Evolutionary conservation across 2,888 invertebrate species (phyloP), one percentile per base, ranked within the genome.

Genomic region (Xylota sylvarum): DNA sequence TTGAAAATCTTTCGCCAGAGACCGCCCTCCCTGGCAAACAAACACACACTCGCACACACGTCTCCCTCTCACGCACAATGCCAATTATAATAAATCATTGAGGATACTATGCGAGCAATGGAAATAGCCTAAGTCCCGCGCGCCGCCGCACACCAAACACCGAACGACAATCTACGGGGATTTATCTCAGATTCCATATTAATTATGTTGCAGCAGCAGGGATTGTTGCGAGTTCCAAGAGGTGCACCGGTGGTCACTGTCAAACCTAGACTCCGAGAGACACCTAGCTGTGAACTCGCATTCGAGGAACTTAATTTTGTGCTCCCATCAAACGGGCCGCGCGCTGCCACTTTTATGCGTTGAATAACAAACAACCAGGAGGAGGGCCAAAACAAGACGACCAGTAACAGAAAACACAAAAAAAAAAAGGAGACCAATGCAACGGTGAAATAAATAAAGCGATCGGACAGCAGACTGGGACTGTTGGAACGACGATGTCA

Each of bases 361-460:
- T 37, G 65, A 58, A 78, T 83, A 78, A 83, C 83, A 78, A 83
- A 83, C 56, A 83, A 78, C 72, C 70, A 56, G 62, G 46, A 27
- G 58, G 69, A 69, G 70, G 55, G 7, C 58, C 30, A 46, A 17
- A 55, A 55, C 55, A 64, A 70, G 14, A 69, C 48, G 14, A 82
- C 23, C 23, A 23, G 23, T 3, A 23, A 23, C 23, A 23, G 23
- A 23, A n/a, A 23, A 23, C 23, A 23, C 2, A 23, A 1, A 23
- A 3, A 23, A 23, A 23, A 72, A 78, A 52, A 56, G 50, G 50
- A 79, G 74, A 67, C 40, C 50, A 64, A 77, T 52, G 64, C 67
- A 84, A 80, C 74, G 74, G 70, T 77, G 85, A 77, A 67, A 82
- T 86, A 86, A 86, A 86, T 86, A 82, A 82, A 86, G 85, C 69